Conservation (phyloP, 2,888 invertebrate species). For the Drosophila vallismaia region DNA sequence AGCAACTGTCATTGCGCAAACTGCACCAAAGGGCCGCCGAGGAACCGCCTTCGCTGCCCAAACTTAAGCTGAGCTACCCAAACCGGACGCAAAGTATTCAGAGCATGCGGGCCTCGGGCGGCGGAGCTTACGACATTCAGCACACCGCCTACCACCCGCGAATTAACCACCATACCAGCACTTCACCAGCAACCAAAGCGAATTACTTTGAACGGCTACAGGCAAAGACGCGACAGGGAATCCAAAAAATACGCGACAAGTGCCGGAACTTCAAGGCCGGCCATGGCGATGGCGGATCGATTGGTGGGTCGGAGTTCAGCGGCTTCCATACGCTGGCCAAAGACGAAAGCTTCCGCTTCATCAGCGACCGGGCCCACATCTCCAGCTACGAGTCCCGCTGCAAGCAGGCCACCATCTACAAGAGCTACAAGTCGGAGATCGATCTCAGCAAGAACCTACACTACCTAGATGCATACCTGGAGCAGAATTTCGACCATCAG, state of each 20-base stretch:
- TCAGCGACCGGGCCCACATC: constrained; percentile 80
- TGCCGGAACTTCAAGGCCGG: constrained; percentile 80
- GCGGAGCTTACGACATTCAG: constrained; percentile 64
- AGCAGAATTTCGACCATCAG: constrained; percentile 83
- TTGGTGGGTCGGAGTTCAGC: constrained; percentile 58
- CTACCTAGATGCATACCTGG: constrained; percentile 83
- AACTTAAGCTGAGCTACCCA: constrained; percentile 82
- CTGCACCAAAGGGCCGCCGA: constrained; percentile 52
- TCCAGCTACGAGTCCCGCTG: constrained; percentile 81
- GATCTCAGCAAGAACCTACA: constrained; percentile 83
- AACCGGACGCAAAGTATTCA: constrained; percentile 81
- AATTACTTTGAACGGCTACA: constrained; percentile 83
- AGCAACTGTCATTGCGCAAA: constrained; percentile 78
- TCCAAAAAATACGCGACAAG: constrained; percentile 82
- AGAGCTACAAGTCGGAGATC: constrained; percentile 84
- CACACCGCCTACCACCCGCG: constrained; percentile 60
- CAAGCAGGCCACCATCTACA: constrained; percentile 81
- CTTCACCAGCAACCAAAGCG: constrained; percentile 49
- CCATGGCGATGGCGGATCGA: constrained; percentile 28
- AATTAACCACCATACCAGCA: constrained; percentile 15
- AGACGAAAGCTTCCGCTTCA: constrained; percentile 82
- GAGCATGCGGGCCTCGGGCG: constrained; percentile 63
- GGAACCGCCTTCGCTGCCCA: constrained; percentile 59
- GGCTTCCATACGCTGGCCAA: constrained; percentile 80
- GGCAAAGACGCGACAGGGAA: constrained; percentile 81